These are phyloP conservation scores for Nomada flava DNA, from an alignment of 2,888 invertebrate genomes.

Conservation along the genomic window DNA sequence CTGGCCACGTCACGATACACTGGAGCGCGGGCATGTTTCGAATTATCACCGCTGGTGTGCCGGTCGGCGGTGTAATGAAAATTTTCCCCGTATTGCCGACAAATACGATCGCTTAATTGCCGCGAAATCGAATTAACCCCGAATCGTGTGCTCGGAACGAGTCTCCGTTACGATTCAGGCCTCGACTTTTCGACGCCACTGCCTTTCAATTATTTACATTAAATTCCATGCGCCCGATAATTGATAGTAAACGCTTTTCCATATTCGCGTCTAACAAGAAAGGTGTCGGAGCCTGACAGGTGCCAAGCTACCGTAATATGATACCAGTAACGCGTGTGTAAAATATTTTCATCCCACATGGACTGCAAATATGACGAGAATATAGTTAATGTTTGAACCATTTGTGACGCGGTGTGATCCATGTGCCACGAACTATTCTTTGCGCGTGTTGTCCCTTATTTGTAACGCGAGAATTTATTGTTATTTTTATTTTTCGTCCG, in stretches of 20 bases:
- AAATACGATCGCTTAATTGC: constrained; percentile 55
- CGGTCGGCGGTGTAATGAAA: constrained; percentile 57
- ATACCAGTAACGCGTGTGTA: too few species aligned
- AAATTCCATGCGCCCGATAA: not conserved
- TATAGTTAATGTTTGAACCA: too few species aligned
- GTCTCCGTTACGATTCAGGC: not conserved
- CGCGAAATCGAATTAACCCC: constrained; percentile 32
- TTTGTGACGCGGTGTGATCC: too few species aligned
- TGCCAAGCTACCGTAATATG: too few species aligned
- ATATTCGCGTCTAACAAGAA: too few species aligned
- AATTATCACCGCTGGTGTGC: constrained; percentile 58
- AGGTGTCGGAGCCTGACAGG: too few species aligned
- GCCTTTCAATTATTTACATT: not conserved
- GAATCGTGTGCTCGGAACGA: constrained; percentile 6
- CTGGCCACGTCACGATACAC: constrained; percentile 30
- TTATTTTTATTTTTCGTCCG: too few species aligned
- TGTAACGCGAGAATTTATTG: too few species aligned
- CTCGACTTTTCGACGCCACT: not conserved
- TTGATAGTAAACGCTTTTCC: constrained; percentile 7
- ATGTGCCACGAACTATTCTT: too few species aligned
- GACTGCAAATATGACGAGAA: too few species aligned
- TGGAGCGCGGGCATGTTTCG: constrained; percentile 31
- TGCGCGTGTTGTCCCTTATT: too few species aligned
- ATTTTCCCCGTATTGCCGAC: constrained; percentile 52
- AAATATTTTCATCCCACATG: too few species aligned